Base-by-base conservation (phyloP, 2,797 vertebrate species). In the Tapera naevia region DNA sequence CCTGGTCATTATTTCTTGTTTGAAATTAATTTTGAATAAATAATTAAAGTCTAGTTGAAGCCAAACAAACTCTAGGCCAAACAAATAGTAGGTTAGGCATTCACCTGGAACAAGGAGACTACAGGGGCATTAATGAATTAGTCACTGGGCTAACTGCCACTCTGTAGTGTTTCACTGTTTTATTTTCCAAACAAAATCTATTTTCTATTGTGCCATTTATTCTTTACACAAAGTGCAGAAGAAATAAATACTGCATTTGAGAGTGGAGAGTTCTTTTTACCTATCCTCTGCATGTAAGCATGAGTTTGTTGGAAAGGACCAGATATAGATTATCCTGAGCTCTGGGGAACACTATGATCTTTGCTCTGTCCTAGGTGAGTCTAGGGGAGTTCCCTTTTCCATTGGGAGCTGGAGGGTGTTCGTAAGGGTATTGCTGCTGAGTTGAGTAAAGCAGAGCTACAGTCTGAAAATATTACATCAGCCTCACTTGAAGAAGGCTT, bases 331-430 rank as follows among this genome's bases (percentile, higher is more conserved):
- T 48, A 76, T 12, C 8, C 19, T 21, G 53, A 4, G 7, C 16
- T 51, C 25, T 71, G 22, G 21, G 25, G 17, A 61, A 5, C 10
- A 9, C 10, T 24, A 1, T 32, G 4, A 12, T 56, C 16, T 78
- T 89, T 89, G 22, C 32, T 62, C 13, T 67, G 7, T 45, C 35
- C 21, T 53, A 0, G 27, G 18, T 24, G 21, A 39, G 2, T 43
- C 24, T n/a, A 4, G 3, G 39, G 5, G 8, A 70, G 4, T 51
- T 41, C 0, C 0, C 7, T 74, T 87, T 75, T 57, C 46, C n/a
- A 64, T 17, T 14, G 32, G 24, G 18, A 79, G 17, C 5, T 30
- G 5, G 11, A 71, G 9, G 11, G 6, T 54, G 4, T 57, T 60
- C 39, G 18, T 57, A 78, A 35, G 11, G 12, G 7, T 7, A 13